Evolutionary conservation across 2,113 vertebrate species (phyloP), one percentile per base, ranked within the genome.

Genomic region (Apodemus speciosus): DNA sequence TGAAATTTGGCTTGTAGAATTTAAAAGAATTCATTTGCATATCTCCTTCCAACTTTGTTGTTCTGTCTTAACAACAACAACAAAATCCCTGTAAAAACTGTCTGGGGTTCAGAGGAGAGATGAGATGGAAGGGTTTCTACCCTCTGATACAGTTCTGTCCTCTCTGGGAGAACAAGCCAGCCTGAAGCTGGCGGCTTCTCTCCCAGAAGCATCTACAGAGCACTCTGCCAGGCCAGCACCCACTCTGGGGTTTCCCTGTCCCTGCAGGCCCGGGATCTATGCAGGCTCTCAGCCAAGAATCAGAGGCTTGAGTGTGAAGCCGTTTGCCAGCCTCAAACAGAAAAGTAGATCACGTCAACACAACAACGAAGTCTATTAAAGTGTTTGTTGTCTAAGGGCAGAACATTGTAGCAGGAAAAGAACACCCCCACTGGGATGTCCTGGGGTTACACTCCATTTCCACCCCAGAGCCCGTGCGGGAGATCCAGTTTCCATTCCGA

Each of bases 271-370:
- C 69, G 14, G 27, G 86, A 91, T 64, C 89, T 0, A 83, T 2
- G 81, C 68, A 91, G 75, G 49, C 95, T 93, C 35, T 91, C 30
- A 68, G 95, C 96, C 96, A 97, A 95, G 92, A 92, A 89, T 90
- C 73, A n/a, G 88, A 97, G 94, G 69, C 49, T 96, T 83, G 53
- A 91, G 96, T 60, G 79, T 87, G 73, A 85, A 76, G 69, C 89
- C 90, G 6, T 79, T 64, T 95, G 89, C 88, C 96, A 95, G 79
- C 43, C 86, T 86, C 60, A 71, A 95, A 25, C 77, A 95, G 88
- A 92, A 75, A 96, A 94, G 88, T 49, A 80, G 79, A 85, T 46
- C 77, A 23, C 88, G 81, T 71, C 35, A 18, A 1, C 68, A 94
- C 93, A 51, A 86, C 85, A 90, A 62, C 62, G 38, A 9, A 51